These are phyloP conservation scores for Drosophila eohydei DNA, from an alignment of 2,888 invertebrate genomes.

Conservation along the genomic window DNA sequence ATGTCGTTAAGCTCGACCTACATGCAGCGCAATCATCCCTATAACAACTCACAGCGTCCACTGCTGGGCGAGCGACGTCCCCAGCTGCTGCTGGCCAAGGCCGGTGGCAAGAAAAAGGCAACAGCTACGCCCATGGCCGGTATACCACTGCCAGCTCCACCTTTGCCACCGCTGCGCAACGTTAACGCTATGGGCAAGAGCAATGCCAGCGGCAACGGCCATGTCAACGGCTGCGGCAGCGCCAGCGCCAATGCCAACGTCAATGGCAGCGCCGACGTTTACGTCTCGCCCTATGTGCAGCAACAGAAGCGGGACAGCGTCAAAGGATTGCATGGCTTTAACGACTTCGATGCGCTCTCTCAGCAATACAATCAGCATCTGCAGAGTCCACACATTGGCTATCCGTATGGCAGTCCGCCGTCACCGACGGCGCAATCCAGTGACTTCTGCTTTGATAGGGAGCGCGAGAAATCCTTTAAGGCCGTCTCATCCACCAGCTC, in stretches of 20 bases:
- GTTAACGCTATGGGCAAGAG: not conserved
- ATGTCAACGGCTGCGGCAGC: not conserved
- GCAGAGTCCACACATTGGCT: conserved; percentile 83
- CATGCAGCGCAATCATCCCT: conserved; percentile 84
- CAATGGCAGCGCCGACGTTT: conserved; percentile 27
- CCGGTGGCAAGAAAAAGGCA: conserved; percentile 47
- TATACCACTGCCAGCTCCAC: conserved; percentile 51
- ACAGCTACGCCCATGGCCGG: conserved; percentile 46
- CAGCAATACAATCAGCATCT: conserved; percentile 83
- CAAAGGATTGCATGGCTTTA: conserved; percentile 84
- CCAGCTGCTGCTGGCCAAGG: conserved; percentile 62
- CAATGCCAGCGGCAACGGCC: conserved; percentile 33
- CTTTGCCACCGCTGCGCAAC: conserved; percentile 39
- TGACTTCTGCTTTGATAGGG: conserved; percentile 81
- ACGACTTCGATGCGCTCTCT: conserved; percentile 84
- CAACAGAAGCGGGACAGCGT: conserved; percentile 82
- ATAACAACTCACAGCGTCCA: conserved; percentile 83
- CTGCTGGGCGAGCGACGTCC: conserved; percentile 78
- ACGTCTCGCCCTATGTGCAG: conserved; percentile 79
- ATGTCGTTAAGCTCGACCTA: conserved; percentile 66
- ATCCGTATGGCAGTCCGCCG: conserved; percentile 84
- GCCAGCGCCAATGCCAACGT: conserved; percentile 32
- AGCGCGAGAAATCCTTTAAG: conserved; percentile 38
- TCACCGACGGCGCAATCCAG: conserved; percentile 82
- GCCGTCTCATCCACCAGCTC: conserved; percentile 34